Conservation (phyloP, 1,140 invertebrate species). For the Caenorhabditis tropicalis region DNA sequence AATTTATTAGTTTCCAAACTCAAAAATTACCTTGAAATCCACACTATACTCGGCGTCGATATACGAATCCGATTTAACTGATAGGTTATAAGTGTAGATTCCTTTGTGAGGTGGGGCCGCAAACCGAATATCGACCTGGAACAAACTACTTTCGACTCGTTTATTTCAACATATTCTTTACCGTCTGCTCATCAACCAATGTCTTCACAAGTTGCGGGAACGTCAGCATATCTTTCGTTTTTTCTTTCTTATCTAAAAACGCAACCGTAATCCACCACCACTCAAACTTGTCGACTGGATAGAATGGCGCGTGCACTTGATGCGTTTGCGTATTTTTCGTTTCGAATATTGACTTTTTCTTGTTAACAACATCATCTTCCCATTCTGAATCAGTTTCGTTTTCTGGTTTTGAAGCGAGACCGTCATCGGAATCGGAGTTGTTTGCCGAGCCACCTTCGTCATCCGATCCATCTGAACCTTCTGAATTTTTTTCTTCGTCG, state of each 20-base stretch:
- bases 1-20: too few relatives aligned
- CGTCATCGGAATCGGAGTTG: constrained; percentile 36
- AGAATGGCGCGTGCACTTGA: constrained; percentile 92
- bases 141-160: neutral
- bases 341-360: constrained; percentile 82
- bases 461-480: neutral
- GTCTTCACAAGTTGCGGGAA: constrained; percentile 85
- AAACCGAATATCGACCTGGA: constrained; percentile 89
- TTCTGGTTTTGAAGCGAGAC: constrained; percentile 45
- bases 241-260: constrained; percentile 37
- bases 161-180: constrained; percentile 46
- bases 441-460: constrained; percentile 60
- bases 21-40: constrained; percentile 71
- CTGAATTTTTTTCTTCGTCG: constrained; percentile 3
- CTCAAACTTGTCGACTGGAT: constrained; percentile 95
- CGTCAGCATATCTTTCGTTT: constrained; percentile 80
- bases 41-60: constrained; percentile 74
- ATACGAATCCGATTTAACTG: constrained; percentile 92
- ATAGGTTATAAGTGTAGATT: constrained; percentile 90
- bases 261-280: constrained; percentile 84
- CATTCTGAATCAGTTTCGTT: constrained; percentile 76
- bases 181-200: constrained; percentile 74
- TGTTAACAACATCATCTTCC: constrained; percentile 72
- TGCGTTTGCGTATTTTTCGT: constrained; percentile 92
- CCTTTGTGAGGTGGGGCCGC: constrained; percentile 91